These are phyloP conservation scores for Cryptus viduatorius DNA, from an alignment of 2,888 invertebrate species.

Conservation along the genomic window DNA sequence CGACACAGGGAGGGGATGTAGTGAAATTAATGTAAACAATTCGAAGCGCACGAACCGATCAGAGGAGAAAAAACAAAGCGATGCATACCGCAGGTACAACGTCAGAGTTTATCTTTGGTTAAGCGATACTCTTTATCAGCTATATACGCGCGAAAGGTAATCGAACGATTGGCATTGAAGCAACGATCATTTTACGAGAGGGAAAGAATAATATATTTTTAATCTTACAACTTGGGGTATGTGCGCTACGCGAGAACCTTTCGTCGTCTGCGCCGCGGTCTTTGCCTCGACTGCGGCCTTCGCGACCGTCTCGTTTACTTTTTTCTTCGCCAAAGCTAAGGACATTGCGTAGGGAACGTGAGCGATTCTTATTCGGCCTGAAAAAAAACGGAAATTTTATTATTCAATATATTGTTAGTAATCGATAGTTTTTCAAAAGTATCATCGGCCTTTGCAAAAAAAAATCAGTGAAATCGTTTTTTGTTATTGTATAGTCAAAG, in stretches of 20 bases:
- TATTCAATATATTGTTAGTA: too few relatives aligned
- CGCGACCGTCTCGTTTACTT: slow-evolving; percentile 86
- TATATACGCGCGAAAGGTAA: neutral
- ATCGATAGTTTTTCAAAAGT: neutral
- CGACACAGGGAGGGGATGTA: neutral
- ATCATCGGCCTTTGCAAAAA: too few relatives aligned
- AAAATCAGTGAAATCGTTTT: neutral
- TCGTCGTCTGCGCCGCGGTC: slow-evolving; percentile 90
- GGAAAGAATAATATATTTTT: neutral
- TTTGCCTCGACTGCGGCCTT: slow-evolving; percentile 76
- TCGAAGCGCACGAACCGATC: neutral
- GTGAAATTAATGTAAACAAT: slow-evolving; percentile 1
- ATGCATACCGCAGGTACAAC: slow-evolving; percentile 19
- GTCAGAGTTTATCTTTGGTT: slow-evolving; percentile 6
- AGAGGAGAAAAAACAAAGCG: neutral
- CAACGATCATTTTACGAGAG: neutral
- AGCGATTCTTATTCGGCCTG: slow-evolving; percentile 88
- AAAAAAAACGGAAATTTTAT: slow-evolving; percentile 5
- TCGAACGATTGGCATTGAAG: neutral
- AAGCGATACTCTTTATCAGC: slow-evolving; percentile 1
- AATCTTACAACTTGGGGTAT: slow-evolving; percentile 85
- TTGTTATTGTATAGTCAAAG: neutral
- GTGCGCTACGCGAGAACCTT: slow-evolving; percentile 90
- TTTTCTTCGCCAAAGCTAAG: slow-evolving; percentile 90
- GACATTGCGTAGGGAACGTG: slow-evolving; percentile 92